Base-by-base conservation (phyloP, 2,888 invertebrate species). In the Malthinus seriepunctatus region DNA sequence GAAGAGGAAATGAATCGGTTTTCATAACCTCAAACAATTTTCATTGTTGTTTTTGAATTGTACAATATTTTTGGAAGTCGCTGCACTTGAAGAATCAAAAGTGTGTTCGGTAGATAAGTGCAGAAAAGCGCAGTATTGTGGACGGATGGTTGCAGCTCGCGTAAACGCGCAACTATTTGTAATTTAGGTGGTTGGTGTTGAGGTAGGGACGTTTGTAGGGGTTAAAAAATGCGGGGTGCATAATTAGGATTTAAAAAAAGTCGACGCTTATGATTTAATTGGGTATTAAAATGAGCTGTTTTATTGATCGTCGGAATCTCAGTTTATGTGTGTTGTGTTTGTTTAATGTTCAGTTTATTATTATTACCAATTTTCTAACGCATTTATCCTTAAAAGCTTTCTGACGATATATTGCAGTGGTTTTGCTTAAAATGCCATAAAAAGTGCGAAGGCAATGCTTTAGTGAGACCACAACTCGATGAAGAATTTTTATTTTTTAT, bases 401-500 rank as follows among this genome's bases (percentile, higher is more conserved):
- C 66, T 62, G 70, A 65, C 65, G 67, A 70, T 68, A 69, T 72
- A 61, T 65, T 64, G 60, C 63, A 64, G 75, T 76, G 75, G 77
- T 78, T 77, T 77, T 76, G 74, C 72, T 73, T 70, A 71, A 71
- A 55, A 74, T 72, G 73, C 73, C 71, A 72, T 71, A 71, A 67
- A 65, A 66, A 70, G 66, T 67, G 69, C 70, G 72, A 73, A 67
- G 73, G 73, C 72, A 75, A 71, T 72, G 74, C 74, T 74, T 73
- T 70, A 69, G 73, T 74, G 75, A 76, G 75, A 73, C 75, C 76
- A 76, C 76, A 60, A 62, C 56, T 57, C 53, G 52, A 58, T 57
- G 51, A 45, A 42, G 39, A 59, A 50, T 49, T 50, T 61, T 64
- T 55, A 53, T 53, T 51, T 62, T 23, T 64, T 56, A 53, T 56